phyloP scores from a whole-genome alignment of 2,888 invertebrate genomes.

The Oscheius myriophilus region DNA sequence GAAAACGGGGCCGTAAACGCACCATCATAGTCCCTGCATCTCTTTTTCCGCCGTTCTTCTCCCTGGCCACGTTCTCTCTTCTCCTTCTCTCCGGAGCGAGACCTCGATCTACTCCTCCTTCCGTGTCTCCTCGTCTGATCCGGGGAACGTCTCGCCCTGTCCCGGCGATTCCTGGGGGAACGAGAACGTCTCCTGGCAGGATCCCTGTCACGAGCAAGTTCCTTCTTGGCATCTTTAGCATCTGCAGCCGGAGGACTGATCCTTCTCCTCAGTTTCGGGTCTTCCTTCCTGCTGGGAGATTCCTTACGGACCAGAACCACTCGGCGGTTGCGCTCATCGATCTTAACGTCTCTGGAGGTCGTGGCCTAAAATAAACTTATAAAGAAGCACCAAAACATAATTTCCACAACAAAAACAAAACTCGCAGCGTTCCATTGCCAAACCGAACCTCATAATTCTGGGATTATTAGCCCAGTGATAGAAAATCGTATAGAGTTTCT shows the following conservation, averaged over 20 bases:
- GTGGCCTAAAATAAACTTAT: conserved; percentile 8
- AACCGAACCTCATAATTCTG: no score
- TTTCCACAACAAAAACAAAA: no score
- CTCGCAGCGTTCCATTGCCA: no score
- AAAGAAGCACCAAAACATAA: background rate
- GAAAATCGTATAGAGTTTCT: no score
- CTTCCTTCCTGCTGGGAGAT: conserved; percentile 11
- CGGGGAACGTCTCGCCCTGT: conserved; percentile 60
- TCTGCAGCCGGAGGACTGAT: conserved; percentile 51
- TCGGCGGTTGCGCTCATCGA: conserved; percentile 4
- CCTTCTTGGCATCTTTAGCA: conserved; percentile 12
- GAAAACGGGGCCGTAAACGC: conserved; percentile 28
- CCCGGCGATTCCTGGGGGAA: conserved; percentile 38
- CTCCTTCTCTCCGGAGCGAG: conserved; percentile 33
- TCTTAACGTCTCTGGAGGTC: conserved; percentile 9
- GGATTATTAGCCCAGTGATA: no score
- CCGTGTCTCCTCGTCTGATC: background rate
- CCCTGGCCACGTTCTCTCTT: background rate
- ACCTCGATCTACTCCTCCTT: conserved; percentile 30
- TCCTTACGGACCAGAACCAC: background rate
- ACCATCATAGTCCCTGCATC: conserved; percentile 91
- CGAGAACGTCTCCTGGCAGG: conserved; percentile 34
- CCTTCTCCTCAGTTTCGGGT: conserved; percentile 35
- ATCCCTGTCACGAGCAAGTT: conserved; percentile 11
- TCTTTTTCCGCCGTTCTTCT: conserved; percentile 55